Evolutionary conservation across 2,888 invertebrate species (phyloP).

Genomic region (Stegana nigrithorax): DNA sequence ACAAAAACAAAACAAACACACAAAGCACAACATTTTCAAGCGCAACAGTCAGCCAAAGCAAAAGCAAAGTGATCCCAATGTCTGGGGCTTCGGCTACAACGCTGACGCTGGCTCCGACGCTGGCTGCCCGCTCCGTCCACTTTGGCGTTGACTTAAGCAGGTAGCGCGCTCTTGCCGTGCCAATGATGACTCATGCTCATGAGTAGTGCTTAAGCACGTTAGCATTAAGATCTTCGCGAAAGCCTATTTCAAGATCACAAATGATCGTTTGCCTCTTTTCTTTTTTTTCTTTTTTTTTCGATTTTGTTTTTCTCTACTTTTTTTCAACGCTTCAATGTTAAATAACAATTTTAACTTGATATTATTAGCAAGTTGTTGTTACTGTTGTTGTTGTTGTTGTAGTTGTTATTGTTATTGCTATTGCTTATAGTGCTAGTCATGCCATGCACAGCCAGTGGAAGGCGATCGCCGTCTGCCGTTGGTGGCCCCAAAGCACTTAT

Average conservation of each 20-base stretch:
- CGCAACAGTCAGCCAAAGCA: slow-evolving; percentile 21
- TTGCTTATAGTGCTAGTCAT: no score
- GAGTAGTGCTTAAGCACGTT: not conserved
- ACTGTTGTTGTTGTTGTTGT: no score
- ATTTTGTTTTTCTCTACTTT: slow-evolving; percentile 22
- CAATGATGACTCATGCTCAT: slow-evolving; percentile 16
- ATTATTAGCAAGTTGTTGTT: slow-evolving; percentile 56
- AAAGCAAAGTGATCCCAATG: slow-evolving; percentile 20
- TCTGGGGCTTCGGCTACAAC: no score
- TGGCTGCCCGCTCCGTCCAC: not conserved
- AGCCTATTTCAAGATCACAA: slow-evolving; percentile 24
- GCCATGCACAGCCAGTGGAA: no score
- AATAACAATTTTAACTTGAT: slow-evolving; percentile 51
- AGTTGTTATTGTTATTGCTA: no score
- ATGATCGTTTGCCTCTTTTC: slow-evolving; percentile 10
- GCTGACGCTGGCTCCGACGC: not conserved
- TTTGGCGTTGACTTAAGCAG: slow-evolving; percentile 2
- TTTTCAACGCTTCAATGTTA: slow-evolving; percentile 31
- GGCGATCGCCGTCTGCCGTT: no score
- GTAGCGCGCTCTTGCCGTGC: not conserved
- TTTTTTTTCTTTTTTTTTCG: slow-evolving; percentile 6
- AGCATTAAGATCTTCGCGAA: slow-evolving; percentile 21
- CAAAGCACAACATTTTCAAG: not conserved
- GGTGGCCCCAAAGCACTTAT: no score
- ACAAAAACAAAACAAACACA: not conserved